Evolutionary conservation across 2,797 vertebrate genomes (phyloP), one percentile per base, ranked within the genome.

Genomic region (Trachops cirrhosus): DNA sequence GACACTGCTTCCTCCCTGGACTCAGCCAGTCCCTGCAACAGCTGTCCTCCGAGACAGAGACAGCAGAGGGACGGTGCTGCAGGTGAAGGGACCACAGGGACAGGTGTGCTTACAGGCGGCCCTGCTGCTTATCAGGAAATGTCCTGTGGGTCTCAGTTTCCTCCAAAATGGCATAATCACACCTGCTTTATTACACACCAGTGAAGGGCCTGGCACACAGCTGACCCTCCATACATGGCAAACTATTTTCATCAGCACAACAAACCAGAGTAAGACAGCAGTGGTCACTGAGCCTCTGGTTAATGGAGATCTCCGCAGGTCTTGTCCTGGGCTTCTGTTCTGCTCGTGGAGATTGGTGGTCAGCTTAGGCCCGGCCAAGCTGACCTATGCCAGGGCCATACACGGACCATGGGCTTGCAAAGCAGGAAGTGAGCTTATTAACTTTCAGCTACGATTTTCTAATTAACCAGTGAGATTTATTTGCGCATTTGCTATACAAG

Each of bases 271-370:
- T 26, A 1, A 59, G 8, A 26, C 41, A 57, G 21, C 1, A 1
- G 7, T 3, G 9, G 32, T 54, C 68, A 7, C 14, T 1, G 3
- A 26, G 62, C 41, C 18, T 24, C 29, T 39, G 54, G 15, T 9
- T 32, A 1, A 0, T 0, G 7, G 26, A 32, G 29, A 29, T 6
- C 18, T 39, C 62, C 0, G 0, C 16, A 0, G 19, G 19, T 18
- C 71, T 41, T 12, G 34, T 57, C 32, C 46, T 15, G 57, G 50
- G 16, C 19, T 59, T 34, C 52, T 52, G 9, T 41, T 62, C 50
- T 10, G 83, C 41, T 44, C 3, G 0, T 4, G 57, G 70, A 14
- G 0, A 19, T 2, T 19, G 29, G 39, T 37, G 46, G 44, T 0
- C 34, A 3, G 2, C 5, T 1, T 1, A 41, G 32, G 41, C 46